Evolutionary conservation across 2,888 invertebrate genomes (phyloP).

Genomic region (Lasioglossum vierecki): DNA sequence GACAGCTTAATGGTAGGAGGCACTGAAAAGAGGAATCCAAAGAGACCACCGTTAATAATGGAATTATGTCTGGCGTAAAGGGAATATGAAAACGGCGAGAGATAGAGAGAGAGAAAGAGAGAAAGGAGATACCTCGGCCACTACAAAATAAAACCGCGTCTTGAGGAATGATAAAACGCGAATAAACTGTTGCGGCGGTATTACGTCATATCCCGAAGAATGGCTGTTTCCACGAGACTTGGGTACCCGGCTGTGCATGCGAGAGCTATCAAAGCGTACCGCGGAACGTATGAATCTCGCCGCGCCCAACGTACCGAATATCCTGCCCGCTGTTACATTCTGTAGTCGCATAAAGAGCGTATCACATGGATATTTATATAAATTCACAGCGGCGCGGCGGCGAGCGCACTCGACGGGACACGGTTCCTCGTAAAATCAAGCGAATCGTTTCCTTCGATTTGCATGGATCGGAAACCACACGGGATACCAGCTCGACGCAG

Average conservation of each 20-base stretch:
- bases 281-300: conserved; percentile 33
- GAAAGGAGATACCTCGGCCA: neutral
- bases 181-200: conserved; percentile 42
- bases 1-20: conserved; percentile 19
- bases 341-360: conserved; percentile 21
- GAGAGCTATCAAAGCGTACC: conserved; percentile 42
- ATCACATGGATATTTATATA: conserved; percentile 38
- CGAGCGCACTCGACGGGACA: neutral
- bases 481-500: neutral
- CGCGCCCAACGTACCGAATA: conserved; percentile 33
- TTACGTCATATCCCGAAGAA: conserved; percentile 43
- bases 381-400: conserved; percentile 22
- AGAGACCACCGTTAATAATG: conserved; percentile 44
- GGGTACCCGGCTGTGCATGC: conserved; percentile 24
- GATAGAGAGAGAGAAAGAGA: neutral
- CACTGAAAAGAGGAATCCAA: conserved; percentile 19
- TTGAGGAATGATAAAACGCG: conserved; percentile 43
- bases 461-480: neutral
- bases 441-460: conserved; percentile 11
- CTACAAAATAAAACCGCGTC: conserved; percentile 31
- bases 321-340: conserved; percentile 38
- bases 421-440: neutral
- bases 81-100: conserved; percentile 15
- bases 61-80: conserved; percentile 41
- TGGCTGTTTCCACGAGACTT: conserved; percentile 26